These are phyloP conservation scores for Mallotus villosus DNA, from an alignment of 2,797 vertebrate genomes.

Conservation along the genomic window DNA sequence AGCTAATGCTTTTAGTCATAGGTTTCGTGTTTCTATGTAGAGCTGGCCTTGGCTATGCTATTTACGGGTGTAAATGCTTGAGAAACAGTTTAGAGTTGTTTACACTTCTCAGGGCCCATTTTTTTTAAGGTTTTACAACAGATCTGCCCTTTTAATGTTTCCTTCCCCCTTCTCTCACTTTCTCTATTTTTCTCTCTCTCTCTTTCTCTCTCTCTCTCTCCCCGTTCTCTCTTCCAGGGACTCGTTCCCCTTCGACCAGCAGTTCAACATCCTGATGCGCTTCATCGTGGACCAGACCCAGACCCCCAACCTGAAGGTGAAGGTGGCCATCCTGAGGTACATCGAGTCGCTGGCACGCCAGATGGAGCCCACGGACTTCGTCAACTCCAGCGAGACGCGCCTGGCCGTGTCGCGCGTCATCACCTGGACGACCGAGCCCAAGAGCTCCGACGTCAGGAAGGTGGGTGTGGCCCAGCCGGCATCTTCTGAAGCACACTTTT, in stretches of 20 bases:
- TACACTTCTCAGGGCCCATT: not conserved
- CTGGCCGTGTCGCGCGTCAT: slow-evolving; percentile 95
- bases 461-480: slow-evolving; percentile 60
- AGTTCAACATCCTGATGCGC: slow-evolving; percentile 97
- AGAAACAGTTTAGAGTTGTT: not conserved
- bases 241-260: slow-evolving; percentile 93
- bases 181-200: not conserved
- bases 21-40: not conserved
- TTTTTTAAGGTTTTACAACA: not conserved
- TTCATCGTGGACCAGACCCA: slow-evolving; percentile 98
- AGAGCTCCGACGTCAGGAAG: slow-evolving; percentile 96
- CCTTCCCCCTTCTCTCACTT: not conserved
- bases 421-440: slow-evolving; percentile 97
- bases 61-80: not conserved
- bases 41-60: not conserved
- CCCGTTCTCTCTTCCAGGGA: slow-evolving; percentile 74
- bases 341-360: slow-evolving; percentile 89
- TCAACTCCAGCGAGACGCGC: slow-evolving; percentile 94
- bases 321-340: slow-evolving; percentile 94
- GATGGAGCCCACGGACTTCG: slow-evolving; percentile 95
- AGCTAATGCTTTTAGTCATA: not conserved
- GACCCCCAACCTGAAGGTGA: slow-evolving; percentile 95
- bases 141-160: not conserved
- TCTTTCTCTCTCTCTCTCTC: not conserved
- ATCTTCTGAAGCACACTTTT: not conserved